A percentile compares a stretch with the other conserved stretches of the same genome.
Evolutionary conservation across 2,113 vertebrate species (phyloP).

Genomic region (Pelmatolapia mariae): DNA sequence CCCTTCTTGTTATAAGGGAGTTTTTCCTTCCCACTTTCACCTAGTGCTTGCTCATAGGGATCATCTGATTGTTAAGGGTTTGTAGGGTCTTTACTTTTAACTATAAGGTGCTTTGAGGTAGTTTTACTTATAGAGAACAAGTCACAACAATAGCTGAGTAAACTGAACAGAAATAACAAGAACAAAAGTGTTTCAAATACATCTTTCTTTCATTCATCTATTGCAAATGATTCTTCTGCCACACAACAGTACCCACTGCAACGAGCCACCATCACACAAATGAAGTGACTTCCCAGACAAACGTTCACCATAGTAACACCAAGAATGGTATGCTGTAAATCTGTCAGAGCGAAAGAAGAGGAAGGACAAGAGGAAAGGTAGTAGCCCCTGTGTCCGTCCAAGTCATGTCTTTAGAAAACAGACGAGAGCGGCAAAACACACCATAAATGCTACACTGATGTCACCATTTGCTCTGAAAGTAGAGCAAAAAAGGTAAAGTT

Average conservation of each 20-base stretch:
- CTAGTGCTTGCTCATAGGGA: background rate
- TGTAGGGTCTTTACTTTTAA: background rate
- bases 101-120: background rate
- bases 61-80: background rate
- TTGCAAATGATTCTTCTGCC: background rate
- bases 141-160: background rate
- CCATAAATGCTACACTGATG: background rate
- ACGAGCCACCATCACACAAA: background rate
- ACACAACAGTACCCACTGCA: background rate
- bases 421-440: background rate
- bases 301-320: slow-evolving; percentile 38
- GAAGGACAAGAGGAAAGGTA: background rate
- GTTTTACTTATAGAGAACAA: background rate
- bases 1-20: background rate
- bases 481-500: background rate
- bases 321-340: slow-evolving; percentile 35
- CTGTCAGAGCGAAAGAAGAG: background rate
- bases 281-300: background rate
- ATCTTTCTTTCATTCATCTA: background rate
- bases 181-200: background rate
- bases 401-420: background rate
- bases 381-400: background rate
- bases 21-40: background rate
- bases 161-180: background rate
- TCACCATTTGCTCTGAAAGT: background rate